These are phyloP conservation scores for Epinephelus awoara DNA, from an alignment of 2,797 vertebrate genomes.

Conservation along the genomic window DNA sequence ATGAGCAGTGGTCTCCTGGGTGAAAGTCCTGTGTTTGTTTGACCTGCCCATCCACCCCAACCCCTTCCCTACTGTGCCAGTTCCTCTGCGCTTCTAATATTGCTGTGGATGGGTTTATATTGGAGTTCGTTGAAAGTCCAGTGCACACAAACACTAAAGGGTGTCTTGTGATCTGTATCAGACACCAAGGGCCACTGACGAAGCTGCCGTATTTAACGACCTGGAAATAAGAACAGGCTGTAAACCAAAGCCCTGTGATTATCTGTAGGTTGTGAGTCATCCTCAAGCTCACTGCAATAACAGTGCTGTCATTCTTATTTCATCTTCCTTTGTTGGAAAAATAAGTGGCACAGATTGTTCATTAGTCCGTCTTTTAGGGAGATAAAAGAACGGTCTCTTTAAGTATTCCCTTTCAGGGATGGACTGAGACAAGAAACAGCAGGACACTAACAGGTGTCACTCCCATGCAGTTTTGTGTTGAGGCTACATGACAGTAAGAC, in stretches of 20 bases:
- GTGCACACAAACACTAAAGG: too few relatives aligned
- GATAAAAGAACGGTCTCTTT: conserved; percentile 13
- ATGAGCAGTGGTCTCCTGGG: too few relatives aligned
- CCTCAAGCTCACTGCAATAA: conserved; percentile 19
- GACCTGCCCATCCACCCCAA: too few relatives aligned
- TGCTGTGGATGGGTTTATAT: too few relatives aligned
- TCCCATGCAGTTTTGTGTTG: conserved; percentile 2
- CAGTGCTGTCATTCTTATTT: conserved; percentile 21
- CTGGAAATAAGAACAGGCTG: not conserved
- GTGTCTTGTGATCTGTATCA: too few relatives aligned
- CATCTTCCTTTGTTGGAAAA: conserved; percentile 5
- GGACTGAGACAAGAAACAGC: conserved; percentile 20
- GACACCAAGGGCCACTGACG: too few relatives aligned
- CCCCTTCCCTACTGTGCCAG: too few relatives aligned
- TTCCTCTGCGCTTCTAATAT: too few relatives aligned
- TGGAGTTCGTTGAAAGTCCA: too few relatives aligned
- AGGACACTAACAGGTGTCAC: conserved; percentile 22
- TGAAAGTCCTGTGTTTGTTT: too few relatives aligned
- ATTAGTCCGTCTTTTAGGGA: conserved; percentile 15
- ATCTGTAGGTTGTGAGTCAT: conserved; percentile 21
- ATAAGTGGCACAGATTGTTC: conserved; percentile 10
- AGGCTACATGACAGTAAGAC: conserved; percentile 30
- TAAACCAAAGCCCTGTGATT: conserved; percentile 8
- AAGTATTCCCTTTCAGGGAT: conserved; percentile 47
- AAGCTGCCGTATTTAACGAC: too few relatives aligned